Evolutionary conservation across 2,797 vertebrate species (phyloP), one percentile per base, ranked within the genome.

Genomic region (Austrolebias charrua): DNA sequence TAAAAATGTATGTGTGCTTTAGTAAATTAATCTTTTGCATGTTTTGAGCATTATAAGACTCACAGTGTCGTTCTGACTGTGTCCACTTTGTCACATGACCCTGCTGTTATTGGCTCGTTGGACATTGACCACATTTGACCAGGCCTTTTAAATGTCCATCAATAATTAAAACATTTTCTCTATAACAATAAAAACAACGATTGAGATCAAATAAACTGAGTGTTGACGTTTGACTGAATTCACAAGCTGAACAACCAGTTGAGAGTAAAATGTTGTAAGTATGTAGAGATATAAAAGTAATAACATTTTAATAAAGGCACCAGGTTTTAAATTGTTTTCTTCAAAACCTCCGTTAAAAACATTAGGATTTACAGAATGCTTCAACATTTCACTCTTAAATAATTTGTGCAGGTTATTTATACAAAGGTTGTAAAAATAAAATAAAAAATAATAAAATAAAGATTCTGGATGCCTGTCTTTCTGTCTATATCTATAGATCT

Each of bases 51-150:
- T 40, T 11, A 40, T 12, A 40, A 40, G 12, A 40, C 38, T 56
- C 40, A 13, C 40, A 44, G 20, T 60, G 45, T 38, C 63, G 24
- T 63, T 73, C 13, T 0, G 7, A 16, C 24, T 33, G n/a, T 19
- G n/a, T 12, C 45, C 46, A 19, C 12, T 45, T 8, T 0, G 0
- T 4, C 6, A 60, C 16, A 6, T 20, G 1, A 29, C 15, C 14
- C 15, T 18, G 24, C 20, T 10, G 4, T 5, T 60, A 43, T 54
- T 20, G 18, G 1, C 15, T 6, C 16, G 1, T 4, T 7, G 24
- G 24, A 24, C 24, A 24, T 24, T 24, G 24, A 3, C 1, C 24
- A 24, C 24, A 24, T 24, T 24, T 24, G 24, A 24, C 24, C 24
- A 24, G 24, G 24, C 1, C 8, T 51, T 44, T 6, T 8, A 45